Conservation (phyloP, 2,113 vertebrate species). For the Oryzias melastigma region DNA sequence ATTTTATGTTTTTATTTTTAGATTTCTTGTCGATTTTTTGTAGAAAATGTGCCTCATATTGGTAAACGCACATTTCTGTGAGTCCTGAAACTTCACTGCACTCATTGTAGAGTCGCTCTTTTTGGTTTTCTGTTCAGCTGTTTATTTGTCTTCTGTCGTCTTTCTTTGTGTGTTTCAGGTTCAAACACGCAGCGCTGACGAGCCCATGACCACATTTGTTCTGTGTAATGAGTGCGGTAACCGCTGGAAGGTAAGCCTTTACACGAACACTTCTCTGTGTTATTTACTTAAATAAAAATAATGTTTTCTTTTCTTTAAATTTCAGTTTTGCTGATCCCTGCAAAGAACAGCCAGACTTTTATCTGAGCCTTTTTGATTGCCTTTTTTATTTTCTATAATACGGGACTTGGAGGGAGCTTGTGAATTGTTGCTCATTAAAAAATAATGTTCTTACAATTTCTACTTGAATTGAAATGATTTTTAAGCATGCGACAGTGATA, state of each 20-base stretch:
- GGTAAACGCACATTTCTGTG: too few species aligned
- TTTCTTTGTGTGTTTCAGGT: constrained; percentile 76
- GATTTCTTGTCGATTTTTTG: too few species aligned
- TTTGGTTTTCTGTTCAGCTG: background rate
- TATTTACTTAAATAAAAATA: background rate
- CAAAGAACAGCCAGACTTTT: constrained; percentile 10
- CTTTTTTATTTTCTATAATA: constrained; percentile 52
- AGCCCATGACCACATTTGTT: constrained; percentile 98
- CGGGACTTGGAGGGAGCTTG: constrained; percentile 6
- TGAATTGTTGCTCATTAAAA: constrained; percentile 52
- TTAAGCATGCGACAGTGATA: constrained; percentile 48
- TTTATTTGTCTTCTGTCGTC: background rate
- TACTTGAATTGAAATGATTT: constrained; percentile 61
- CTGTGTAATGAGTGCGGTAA: constrained; percentile 97
- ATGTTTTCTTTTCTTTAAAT: constrained; percentile 11
- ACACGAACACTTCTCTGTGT: background rate
- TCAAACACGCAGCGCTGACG: constrained; percentile 95
- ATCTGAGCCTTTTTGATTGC: constrained; percentile 12
- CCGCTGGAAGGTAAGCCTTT: constrained; percentile 93
- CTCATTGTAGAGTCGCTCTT: too few species aligned
- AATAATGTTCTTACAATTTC: constrained; percentile 50
- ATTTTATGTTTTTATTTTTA: too few species aligned
- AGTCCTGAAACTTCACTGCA: too few species aligned
- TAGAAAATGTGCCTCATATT: too few species aligned
- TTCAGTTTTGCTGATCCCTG: constrained; percentile 79